Evolutionary conservation across 2,888 invertebrate species (phyloP).

Genomic region (Emmelina monodactyla): DNA sequence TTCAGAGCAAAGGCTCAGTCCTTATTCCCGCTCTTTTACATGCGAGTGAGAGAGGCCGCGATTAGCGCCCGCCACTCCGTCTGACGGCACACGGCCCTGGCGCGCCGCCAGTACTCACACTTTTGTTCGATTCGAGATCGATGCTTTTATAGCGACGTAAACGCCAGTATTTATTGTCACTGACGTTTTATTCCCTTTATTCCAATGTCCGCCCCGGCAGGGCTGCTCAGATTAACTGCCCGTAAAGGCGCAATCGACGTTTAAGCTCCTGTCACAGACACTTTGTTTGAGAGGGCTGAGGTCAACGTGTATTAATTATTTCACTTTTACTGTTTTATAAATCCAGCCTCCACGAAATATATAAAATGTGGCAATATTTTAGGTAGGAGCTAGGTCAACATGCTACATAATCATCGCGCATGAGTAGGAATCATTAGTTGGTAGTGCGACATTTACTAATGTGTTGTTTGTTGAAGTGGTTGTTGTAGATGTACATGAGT

Average conservation of each 20-base stretch:
- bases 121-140: constrained; percentile 49
- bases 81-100: constrained; percentile 43
- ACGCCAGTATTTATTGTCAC: constrained; percentile 46
- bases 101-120: constrained; percentile 43
- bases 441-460: too few species aligned
- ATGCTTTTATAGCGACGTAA: constrained; percentile 52
- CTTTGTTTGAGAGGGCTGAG: too few species aligned
- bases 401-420: too few species aligned
- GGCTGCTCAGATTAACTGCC: constrained; percentile 41
- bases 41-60: constrained; percentile 39
- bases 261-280: neutral
- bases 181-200: constrained; percentile 37
- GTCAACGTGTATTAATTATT: too few species aligned
- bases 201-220: constrained; percentile 29
- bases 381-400: too few species aligned
- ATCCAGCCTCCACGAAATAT: too few species aligned
- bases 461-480: neutral
- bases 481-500: constrained; percentile 13
- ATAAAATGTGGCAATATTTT: too few species aligned
- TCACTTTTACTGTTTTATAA: too few species aligned
- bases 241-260: constrained; percentile 25
- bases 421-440: too few species aligned
- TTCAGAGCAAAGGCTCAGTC: constrained; percentile 43
- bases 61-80: constrained; percentile 31
- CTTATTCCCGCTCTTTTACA: constrained; percentile 47